Evolutionary conservation across 1,140 invertebrate genomes (phyloP).

Genomic region (Thaumetopoea pityocampa): DNA sequence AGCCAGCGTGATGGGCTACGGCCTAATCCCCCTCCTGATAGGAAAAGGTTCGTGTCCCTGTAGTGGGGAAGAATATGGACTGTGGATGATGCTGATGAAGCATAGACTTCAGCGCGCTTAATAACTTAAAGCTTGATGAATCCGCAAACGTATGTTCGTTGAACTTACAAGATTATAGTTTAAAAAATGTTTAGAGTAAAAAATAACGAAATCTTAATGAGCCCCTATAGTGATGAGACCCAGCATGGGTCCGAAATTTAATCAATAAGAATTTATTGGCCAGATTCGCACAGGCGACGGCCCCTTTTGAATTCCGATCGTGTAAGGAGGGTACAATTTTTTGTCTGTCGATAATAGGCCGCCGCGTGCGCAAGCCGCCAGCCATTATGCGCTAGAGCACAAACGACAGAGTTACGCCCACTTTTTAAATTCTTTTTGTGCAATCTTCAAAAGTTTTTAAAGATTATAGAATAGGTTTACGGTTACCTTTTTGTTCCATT

Average conservation of each 20-base stretch:
- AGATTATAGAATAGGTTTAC: slow-evolving; percentile 28
- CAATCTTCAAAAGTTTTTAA: slow-evolving; percentile 65
- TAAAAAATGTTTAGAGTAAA: slow-evolving; percentile 12
- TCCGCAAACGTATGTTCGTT: slow-evolving; percentile 7
- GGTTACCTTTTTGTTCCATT: slow-evolving; percentile 14
- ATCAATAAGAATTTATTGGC: slow-evolving; percentile 73
- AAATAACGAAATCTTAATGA: slow-evolving; percentile 64
- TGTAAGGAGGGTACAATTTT: slow-evolving; percentile 39
- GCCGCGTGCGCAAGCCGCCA: slow-evolving; percentile 49
- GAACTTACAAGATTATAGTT: slow-evolving; percentile 8
- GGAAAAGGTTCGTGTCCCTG: no score
- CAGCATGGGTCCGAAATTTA: slow-evolving; percentile 72
- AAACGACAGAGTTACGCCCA: slow-evolving; percentile 72
- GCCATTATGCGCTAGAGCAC: slow-evolving; percentile 47
- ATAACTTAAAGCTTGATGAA: neutral
- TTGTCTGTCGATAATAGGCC: slow-evolving; percentile 52
- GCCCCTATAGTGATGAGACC: slow-evolving; percentile 69
- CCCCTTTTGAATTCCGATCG: slow-evolving; percentile 61
- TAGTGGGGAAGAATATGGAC: no score
- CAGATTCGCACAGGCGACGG: slow-evolving; percentile 66
- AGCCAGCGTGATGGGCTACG: no score
- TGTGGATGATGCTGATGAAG: no score
- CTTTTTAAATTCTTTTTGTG: slow-evolving; percentile 68
- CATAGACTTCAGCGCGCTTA: slow-evolving; percentile 5
- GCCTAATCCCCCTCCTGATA: no score